phyloP scores from a whole-genome alignment of 1,140 invertebrate genomes.

The Drosophila ogumai region DNA sequence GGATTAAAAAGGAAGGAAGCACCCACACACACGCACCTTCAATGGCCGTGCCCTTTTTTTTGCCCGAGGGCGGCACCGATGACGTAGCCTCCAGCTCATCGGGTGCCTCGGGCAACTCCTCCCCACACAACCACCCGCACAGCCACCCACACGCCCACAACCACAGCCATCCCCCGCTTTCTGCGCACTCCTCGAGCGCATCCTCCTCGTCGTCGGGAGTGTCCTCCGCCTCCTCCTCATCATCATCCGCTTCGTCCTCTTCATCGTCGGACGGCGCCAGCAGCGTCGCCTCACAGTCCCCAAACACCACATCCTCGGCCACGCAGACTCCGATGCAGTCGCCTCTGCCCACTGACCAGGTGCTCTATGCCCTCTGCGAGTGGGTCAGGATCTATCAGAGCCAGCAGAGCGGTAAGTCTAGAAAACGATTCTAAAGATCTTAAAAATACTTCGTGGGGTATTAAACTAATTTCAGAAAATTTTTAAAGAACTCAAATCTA shows the following conservation, averaged over 20 bases:
- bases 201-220: conserved; percentile 60
- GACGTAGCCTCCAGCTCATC: conserved; percentile 73
- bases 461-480: neutral
- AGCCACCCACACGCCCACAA: conserved; percentile 15
- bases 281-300: conserved; percentile 76
- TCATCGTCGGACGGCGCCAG: conserved; percentile 72
- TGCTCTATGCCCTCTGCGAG: conserved; percentile 79
- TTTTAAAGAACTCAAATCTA: too few species aligned
- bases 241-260: conserved; percentile 55
- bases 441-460: accelerated
- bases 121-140: conserved; percentile 40
- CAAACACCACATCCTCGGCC: conserved; percentile 82
- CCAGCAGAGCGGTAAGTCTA: conserved; percentile 49
- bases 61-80: conserved; percentile 80
- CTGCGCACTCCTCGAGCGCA: conserved; percentile 48
- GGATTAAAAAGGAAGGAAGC: conserved; percentile 39
- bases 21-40: conserved; percentile 33
- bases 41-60: conserved; percentile 84
- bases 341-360: conserved; percentile 72
- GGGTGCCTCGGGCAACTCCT: conserved; percentile 58
- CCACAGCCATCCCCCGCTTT: conserved; percentile 28
- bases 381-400: conserved; percentile 63
- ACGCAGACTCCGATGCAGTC: conserved; percentile 84
- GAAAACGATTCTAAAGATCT: neutral
- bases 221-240: conserved; percentile 60